Evolutionary conservation across 2,113 vertebrate species (phyloP).

Genomic region (Chionodraco myersi): DNA sequence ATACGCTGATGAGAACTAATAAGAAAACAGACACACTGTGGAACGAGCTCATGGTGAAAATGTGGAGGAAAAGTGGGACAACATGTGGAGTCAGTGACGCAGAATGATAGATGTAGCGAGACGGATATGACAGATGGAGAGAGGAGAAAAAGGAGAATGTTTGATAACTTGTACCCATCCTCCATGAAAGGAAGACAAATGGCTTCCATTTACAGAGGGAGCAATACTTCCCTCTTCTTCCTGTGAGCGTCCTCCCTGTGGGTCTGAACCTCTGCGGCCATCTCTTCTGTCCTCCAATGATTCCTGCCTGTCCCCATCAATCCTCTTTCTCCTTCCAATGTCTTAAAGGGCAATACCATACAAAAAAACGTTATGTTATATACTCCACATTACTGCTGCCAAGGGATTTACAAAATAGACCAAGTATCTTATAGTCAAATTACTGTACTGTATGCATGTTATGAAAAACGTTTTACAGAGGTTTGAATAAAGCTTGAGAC

Average conservation of each 20-base stretch:
- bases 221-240: constrained; percentile 45
- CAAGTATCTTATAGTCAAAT: not conserved
- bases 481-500: not conserved
- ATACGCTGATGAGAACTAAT: not conserved
- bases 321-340: not conserved
- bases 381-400: not conserved
- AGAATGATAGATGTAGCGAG: constrained; percentile 60
- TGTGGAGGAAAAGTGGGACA: constrained; percentile 1
- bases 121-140: constrained; percentile 60
- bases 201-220: constrained; percentile 61
- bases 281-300: constrained; percentile 26
- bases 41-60: constrained; percentile 7
- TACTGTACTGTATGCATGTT: not conserved
- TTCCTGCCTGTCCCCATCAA: constrained; percentile 20
- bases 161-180: constrained; percentile 59
- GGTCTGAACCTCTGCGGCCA: constrained; percentile 25
- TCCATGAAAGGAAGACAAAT: constrained; percentile 69
- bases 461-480: not conserved
- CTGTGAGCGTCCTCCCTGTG: constrained; percentile 27
- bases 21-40: constrained; percentile 1
- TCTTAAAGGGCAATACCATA: too few species aligned
- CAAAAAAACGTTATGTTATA: not conserved
- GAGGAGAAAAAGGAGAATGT: constrained; percentile 54
- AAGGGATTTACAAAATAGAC: not conserved
- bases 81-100: constrained; percentile 44